Percentiles rank a stretch among this genome's conserved stretches.
phyloP scores from a whole-genome alignment of 2,797 vertebrate genomes.

The Diceros bicornis region DNA sequence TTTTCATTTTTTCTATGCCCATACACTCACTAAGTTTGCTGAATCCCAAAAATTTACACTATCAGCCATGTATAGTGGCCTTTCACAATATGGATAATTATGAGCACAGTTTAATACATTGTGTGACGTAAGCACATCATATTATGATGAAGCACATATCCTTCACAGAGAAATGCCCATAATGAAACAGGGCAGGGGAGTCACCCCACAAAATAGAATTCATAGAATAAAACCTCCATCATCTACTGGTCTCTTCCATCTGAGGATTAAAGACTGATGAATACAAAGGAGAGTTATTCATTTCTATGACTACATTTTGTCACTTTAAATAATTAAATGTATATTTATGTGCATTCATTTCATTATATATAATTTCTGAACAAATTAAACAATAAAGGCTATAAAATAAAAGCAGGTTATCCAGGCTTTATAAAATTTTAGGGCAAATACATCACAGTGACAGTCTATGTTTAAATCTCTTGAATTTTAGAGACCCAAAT shows the following conservation, averaged over 20 bases:
- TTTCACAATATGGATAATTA: too few species aligned
- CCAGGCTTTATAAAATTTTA: not conserved
- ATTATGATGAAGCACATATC: not conserved
- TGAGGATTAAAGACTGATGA: too few species aligned
- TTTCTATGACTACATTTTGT: fast-evolving
- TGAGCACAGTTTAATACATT: fast-evolving
- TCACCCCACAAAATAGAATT: too few species aligned
- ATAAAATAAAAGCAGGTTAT: not conserved
- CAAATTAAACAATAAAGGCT: not conserved
- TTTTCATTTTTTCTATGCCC: not conserved
- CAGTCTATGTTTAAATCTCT: not conserved
- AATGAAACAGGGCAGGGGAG: not conserved
- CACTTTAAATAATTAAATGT: not conserved
- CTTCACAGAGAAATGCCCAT: not conserved
- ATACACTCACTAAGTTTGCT: not conserved
- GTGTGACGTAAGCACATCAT: fast-evolving
- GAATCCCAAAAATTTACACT: not conserved
- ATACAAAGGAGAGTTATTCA: fast-evolving
- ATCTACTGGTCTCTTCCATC: fast-evolving
- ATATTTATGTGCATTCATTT: not conserved
- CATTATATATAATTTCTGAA: not conserved
- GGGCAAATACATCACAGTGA: not conserved
- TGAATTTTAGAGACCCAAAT: not conserved
- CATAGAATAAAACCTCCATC: fast-evolving
- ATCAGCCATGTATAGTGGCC: fast-evolving